These are phyloP conservation scores for Phoxinus phoxinus DNA, from an alignment of 2,113 vertebrate species.

Conservation along the genomic window DNA sequence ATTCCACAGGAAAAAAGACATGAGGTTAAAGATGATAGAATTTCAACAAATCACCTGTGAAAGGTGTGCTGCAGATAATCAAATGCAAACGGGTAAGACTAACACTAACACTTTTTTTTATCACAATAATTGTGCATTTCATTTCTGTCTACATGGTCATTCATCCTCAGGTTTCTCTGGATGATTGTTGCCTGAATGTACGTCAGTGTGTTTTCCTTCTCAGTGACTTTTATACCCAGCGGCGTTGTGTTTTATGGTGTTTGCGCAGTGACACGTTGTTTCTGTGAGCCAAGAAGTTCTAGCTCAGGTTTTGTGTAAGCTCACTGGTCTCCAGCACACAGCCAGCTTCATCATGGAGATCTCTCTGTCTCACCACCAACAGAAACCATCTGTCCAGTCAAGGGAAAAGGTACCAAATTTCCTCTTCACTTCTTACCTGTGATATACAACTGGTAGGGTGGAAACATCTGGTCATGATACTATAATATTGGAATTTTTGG, in stretches of 20 bases:
- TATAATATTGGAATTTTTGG: not conserved
- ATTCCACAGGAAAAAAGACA: not conserved
- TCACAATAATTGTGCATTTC: not conserved
- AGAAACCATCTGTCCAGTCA: conserved; percentile 22
- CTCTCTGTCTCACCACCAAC: conserved; percentile 20
- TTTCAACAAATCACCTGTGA: not conserved
- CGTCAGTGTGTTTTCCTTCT: conserved; percentile 59
- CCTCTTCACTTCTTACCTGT: not conserved
- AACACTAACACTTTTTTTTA: not conserved
- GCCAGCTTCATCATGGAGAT: conserved; percentile 49
- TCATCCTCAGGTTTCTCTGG: conserved; percentile 30
- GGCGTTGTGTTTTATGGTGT: conserved; percentile 60
- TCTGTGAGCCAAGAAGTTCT: conserved; percentile 46
- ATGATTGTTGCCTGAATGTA: conserved; percentile 34
- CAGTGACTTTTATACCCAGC: conserved; percentile 57
- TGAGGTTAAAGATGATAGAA: not conserved
- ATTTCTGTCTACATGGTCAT: conserved; percentile 8
- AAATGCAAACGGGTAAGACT: not conserved
- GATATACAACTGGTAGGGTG: not conserved
- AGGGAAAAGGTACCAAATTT: conserved; percentile 56
- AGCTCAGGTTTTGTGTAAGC: conserved; percentile 29
- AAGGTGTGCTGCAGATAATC: not conserved
- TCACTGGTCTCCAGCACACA: conserved; percentile 42
- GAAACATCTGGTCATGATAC: not conserved
- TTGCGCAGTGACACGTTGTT: conserved; percentile 56